Percentiles rank a stretch among this genome's conserved stretches.
phyloP scores from a whole-genome alignment of 2,888 invertebrate species.

The Chalcis sispes region DNA sequence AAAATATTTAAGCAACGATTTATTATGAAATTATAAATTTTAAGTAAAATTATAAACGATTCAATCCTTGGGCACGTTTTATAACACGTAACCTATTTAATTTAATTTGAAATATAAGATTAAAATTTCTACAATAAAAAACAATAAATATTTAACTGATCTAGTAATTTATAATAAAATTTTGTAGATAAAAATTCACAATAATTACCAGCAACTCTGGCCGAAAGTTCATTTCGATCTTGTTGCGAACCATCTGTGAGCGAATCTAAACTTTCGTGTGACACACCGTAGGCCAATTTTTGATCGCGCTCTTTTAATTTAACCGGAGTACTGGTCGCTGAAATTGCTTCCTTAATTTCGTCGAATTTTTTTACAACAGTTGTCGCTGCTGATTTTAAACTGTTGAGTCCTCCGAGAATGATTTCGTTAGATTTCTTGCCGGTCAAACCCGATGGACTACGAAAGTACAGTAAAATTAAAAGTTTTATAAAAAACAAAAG shows the following conservation, averaged over 20 bases:
- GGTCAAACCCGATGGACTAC: slow-evolving; percentile 88
- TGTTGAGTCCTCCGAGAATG: slow-evolving; percentile 90
- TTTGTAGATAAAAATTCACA: background rate
- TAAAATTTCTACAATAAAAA: too few relatives aligned
- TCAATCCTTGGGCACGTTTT: too few relatives aligned
- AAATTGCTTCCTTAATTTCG: slow-evolving; percentile 93
- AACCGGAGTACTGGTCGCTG: slow-evolving; percentile 91
- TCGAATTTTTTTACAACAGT: slow-evolving; percentile 92
- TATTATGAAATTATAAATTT: too few relatives aligned
- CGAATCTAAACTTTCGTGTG: slow-evolving; percentile 74
- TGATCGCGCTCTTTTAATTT: slow-evolving; percentile 79
- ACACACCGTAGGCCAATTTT: slow-evolving; percentile 71
- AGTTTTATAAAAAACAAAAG: too few relatives aligned
- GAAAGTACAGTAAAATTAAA: slow-evolving; percentile 63
- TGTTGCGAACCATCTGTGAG: slow-evolving; percentile 74
- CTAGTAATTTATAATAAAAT: too few relatives aligned
- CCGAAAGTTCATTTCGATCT: slow-evolving; percentile 72
- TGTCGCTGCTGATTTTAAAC: slow-evolving; percentile 90
- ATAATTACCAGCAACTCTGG: slow-evolving; percentile 68
- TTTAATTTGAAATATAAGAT: too few relatives aligned
- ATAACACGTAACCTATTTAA: too few relatives aligned
- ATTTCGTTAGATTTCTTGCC: slow-evolving; percentile 93
- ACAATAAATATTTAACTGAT: too few relatives aligned
- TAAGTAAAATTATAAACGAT: too few relatives aligned
- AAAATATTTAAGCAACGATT: too few relatives aligned